Evolutionary conservation across 2,888 invertebrate species (phyloP).

Genomic region (Plebejus anna): DNA sequence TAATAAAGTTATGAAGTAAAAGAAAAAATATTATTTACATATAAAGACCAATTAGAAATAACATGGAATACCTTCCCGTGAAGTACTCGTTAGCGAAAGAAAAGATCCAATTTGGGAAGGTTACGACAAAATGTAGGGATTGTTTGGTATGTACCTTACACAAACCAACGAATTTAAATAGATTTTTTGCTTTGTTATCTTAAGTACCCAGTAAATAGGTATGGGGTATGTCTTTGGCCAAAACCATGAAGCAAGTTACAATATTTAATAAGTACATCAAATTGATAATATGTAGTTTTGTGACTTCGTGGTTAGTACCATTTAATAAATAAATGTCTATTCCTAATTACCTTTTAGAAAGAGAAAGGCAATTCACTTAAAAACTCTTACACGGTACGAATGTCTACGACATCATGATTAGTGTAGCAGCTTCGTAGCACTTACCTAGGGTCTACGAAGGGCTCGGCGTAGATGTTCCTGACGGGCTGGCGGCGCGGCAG

Average conservation of each 20-base stretch:
- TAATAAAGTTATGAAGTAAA: constrained; percentile 3
- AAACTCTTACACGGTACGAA: not conserved
- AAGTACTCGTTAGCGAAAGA: not conserved
- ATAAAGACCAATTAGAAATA: constrained; percentile 24
- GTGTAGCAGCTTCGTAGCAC: constrained; percentile 36
- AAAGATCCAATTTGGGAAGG: constrained; percentile 1
- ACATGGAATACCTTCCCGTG: constrained; percentile 21
- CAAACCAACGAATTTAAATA: not conserved
- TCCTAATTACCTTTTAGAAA: not conserved
- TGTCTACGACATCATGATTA: not conserved
- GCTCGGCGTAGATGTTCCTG: constrained; percentile 83
- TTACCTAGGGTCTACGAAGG: constrained; percentile 82
- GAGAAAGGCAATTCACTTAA: not conserved
- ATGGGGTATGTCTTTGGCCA: not conserved
- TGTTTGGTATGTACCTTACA: not conserved
- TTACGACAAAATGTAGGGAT: not conserved
- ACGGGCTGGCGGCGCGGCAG: constrained; percentile 81
- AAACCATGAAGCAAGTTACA: not conserved
- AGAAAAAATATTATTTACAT: not conserved
- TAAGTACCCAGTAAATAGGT: not conserved
- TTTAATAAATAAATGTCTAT: not conserved
- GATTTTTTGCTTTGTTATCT: not conserved
- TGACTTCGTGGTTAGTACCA: not conserved
- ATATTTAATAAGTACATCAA: not conserved
- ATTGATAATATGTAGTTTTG: not conserved